A percentile compares a stretch with the other conserved stretches of the same genome.
Evolutionary conservation across 1,140 invertebrate genomes (phyloP).

Genomic region (Dinothrombium tinctorium): DNA sequence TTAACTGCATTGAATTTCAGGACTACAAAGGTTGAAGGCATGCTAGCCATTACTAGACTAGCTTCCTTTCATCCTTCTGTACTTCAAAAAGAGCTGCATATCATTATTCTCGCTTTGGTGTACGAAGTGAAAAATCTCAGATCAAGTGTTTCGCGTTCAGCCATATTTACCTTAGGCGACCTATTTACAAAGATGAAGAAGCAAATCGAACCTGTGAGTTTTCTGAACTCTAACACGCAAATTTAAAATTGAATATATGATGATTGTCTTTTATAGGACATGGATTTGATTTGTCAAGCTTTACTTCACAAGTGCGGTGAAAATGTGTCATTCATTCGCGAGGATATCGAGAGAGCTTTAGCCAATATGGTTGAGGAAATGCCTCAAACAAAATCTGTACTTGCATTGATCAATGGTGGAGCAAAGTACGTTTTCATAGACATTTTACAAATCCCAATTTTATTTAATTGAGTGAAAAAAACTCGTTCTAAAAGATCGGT

Average conservation of each 20-base stretch:
- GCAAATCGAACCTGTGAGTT: slow-evolving; percentile 43
- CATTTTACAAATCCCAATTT: too few species aligned
- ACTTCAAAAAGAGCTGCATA: slow-evolving; percentile 30
- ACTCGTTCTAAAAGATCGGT: too few species aligned
- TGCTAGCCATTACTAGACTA: slow-evolving; percentile 43
- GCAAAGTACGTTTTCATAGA: slow-evolving; percentile 29
- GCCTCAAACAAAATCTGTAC: slow-evolving; percentile 30
- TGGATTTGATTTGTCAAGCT: slow-evolving; percentile 53
- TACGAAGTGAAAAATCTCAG: slow-evolving; percentile 52
- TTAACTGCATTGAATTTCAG: slow-evolving; percentile 23
- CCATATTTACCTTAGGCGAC: slow-evolving; percentile 49
- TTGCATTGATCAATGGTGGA: slow-evolving; percentile 33
- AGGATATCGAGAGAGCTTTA: slow-evolving; percentile 57
- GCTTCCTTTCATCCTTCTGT: slow-evolving; percentile 41
- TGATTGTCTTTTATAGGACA: slow-evolving; percentile 30
- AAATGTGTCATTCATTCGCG: slow-evolving; percentile 69
- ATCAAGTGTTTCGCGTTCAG: slow-evolving; percentile 63
- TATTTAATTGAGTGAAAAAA: too few species aligned
- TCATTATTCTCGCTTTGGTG: slow-evolving; percentile 39
- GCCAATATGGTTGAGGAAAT: slow-evolving; percentile 48
- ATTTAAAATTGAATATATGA: not conserved
- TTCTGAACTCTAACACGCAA: not conserved
- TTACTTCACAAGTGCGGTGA: slow-evolving; percentile 66
- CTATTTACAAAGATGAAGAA: slow-evolving; percentile 41
- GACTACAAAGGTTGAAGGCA: slow-evolving; percentile 54